Evolutionary conservation across 2,797 vertebrate species (phyloP), one percentile per base, ranked within the genome.

Genomic region (Valencia hispanica): DNA sequence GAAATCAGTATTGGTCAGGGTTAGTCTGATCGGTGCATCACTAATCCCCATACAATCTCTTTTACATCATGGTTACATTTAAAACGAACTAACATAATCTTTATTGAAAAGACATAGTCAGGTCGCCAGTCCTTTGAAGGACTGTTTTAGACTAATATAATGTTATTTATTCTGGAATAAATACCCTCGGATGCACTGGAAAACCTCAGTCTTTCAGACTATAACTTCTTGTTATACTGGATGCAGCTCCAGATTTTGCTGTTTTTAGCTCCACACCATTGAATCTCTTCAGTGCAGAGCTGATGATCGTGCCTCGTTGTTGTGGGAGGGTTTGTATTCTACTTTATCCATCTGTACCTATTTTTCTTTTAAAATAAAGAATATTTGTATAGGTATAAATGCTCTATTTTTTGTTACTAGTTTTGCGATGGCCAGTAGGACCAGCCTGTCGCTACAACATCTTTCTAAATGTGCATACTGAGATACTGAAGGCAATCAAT

Each of bases 401-500:
- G 68, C 18, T 34, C 73, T 4, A 57, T 2, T 45, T 36, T 39
- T 55, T 30, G 30, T 72, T 41, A 53, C 41, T 41, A 8, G 45
- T 63, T 63, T 36, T 34, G 32, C 3, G 32, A 63, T 20, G 18
- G 61, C 61, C 34, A 2, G 61, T 39, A 22, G 61, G 53, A 61
- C 69, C 53, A 2, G 51, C 12, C 47, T 57, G 70, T 11, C 77
- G 66, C 68, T 41, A 47, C 50, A 10, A 47, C 12, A 53, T 17
- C 69, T 75, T 79, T 74, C 15, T n/a, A 36, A 63, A 81, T 83
- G 73, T 48, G 66, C 53, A 57, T 57, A 75, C 57, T 36, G 80
- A 82, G 74, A 86, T 48, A 76, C 79, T 70, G 59, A 12, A 48
- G 74, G 80, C 75, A 87, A 91, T 92, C 87, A 45, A 87, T 86